Evolutionary conservation across 2,113 vertebrate genomes (phyloP).

Genomic region (Stegastes partitus): DNA sequence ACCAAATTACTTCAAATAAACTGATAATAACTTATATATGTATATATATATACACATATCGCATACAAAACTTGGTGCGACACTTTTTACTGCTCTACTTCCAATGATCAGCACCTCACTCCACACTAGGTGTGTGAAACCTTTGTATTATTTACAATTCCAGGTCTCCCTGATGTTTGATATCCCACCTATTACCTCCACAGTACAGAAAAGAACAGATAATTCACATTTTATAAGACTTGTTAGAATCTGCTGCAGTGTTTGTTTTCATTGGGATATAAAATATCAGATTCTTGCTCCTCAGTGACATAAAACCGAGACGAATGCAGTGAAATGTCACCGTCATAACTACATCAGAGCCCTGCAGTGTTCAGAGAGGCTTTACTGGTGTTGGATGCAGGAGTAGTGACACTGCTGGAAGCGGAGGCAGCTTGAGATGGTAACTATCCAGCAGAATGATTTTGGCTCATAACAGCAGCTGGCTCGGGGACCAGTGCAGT

Average conservation of each 20-base stretch:
- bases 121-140: too few relatives aligned
- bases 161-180: not conserved
- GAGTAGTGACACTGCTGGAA: not conserved
- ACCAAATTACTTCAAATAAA: too few relatives aligned
- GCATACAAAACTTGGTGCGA: too few relatives aligned
- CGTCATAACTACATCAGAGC: not conserved
- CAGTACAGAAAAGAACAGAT: not conserved
- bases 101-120: too few relatives aligned
- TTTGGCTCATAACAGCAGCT: conserved; percentile 30
- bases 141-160: too few relatives aligned
- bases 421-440: conserved; percentile 8
- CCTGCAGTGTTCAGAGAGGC: not conserved
- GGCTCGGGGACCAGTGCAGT: not conserved
- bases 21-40: too few relatives aligned
- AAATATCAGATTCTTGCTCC: not conserved
- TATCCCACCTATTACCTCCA: not conserved
- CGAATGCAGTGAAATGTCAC: not conserved
- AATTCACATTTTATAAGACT: not conserved
- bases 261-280: not conserved
- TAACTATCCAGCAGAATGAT: conserved; percentile 38
- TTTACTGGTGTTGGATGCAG: conserved; percentile 33
- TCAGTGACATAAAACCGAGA: not conserved
- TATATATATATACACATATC: too few relatives aligned
- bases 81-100: too few relatives aligned
- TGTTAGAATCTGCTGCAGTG: not conserved